Evolutionary conservation across 2,797 vertebrate genomes (phyloP).

Genomic region (Potorous gilbertii): DNA sequence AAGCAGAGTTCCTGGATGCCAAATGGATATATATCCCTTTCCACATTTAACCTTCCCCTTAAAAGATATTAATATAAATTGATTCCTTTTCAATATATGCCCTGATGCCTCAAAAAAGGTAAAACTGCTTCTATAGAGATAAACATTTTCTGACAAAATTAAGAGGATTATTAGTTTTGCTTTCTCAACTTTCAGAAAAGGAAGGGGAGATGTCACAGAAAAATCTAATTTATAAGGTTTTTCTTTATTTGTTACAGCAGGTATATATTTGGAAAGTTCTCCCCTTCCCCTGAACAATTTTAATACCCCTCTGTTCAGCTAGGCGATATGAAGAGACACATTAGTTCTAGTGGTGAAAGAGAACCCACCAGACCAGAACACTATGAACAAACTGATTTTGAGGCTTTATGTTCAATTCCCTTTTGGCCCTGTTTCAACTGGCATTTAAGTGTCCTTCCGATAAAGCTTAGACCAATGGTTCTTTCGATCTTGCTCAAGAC

Average conservation of each 20-base stretch:
- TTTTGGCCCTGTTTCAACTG: conserved; percentile 91
- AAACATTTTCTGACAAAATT: conserved; percentile 46
- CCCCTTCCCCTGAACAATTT: conserved; percentile 73
- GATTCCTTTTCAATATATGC: conserved; percentile 41
- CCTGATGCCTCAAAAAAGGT: conserved; percentile 37
- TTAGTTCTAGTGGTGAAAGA: conserved; percentile 80
- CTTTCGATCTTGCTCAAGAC: conserved; percentile 96
- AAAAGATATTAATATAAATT: conserved; percentile 36
- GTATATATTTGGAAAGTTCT: conserved; percentile 73
- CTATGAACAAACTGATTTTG: conserved; percentile 86
- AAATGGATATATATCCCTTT: background rate
- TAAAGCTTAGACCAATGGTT: conserved; percentile 94
- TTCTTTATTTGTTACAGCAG: conserved; percentile 80
- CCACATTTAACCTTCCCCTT: background rate
- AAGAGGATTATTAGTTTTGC: conserved; percentile 19
- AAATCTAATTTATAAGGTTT: conserved; percentile 73
- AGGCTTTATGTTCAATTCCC: conserved; percentile 97
- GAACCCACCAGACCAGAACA: conserved; percentile 87
- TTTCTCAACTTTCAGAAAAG: conserved; percentile 54
- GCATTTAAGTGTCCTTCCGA: conserved; percentile 93
- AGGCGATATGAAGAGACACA: conserved; percentile 79
- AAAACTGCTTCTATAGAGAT: conserved; percentile 32
- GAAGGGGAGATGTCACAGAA: conserved; percentile 73
- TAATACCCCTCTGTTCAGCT: conserved; percentile 82
- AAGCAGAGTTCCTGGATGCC: conserved; percentile 40